Conservation (phyloP, 2,888 invertebrate species). For the Xestoiulus laeticollis region DNA sequence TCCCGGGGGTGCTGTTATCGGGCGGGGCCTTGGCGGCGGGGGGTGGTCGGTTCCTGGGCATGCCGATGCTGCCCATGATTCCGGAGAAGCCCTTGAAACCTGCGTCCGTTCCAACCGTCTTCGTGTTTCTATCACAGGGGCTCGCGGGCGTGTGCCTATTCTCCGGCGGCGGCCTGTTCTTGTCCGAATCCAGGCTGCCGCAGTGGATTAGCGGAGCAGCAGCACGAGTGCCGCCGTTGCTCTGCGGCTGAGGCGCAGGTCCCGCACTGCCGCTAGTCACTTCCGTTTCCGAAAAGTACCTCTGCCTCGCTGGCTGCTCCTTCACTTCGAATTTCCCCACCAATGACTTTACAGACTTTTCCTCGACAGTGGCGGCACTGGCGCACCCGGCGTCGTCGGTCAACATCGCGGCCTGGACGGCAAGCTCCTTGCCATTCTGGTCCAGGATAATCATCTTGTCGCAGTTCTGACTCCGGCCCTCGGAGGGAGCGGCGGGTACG, state of each 20-base stretch:
- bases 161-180: not conserved
- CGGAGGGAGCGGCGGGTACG: slow-evolving; percentile 57
- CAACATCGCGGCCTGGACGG: not conserved
- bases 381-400: slow-evolving; percentile 62
- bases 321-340: slow-evolving; percentile 78
- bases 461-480: not conserved
- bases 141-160: not conserved
- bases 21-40: slow-evolving; percentile 21
- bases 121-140: not conserved
- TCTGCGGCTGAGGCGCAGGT: slow-evolving; percentile 60
- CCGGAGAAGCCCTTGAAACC: not conserved
- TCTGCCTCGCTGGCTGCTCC: slow-evolving; percentile 57
- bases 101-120: not conserved
- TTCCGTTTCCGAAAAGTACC: slow-evolving; percentile 59
- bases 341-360: slow-evolving; percentile 77
- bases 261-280: slow-evolving; percentile 62
- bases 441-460: slow-evolving; percentile 52
- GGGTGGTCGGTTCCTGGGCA: slow-evolving; percentile 33
- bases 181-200: not conserved
- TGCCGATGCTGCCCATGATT: not conserved
- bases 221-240: slow-evolving; percentile 45
- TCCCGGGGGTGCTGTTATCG: not conserved
- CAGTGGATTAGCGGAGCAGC: slow-evolving; percentile 50
- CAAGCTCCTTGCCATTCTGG: slow-evolving; percentile 52
- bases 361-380: slow-evolving; percentile 69